A percentile compares a stretch with the other conserved stretches of the same genome.
These are phyloP conservation scores for Ochotona curzoniae DNA, from an alignment of 2,113 vertebrate genomes.

Conservation along the genomic window DNA sequence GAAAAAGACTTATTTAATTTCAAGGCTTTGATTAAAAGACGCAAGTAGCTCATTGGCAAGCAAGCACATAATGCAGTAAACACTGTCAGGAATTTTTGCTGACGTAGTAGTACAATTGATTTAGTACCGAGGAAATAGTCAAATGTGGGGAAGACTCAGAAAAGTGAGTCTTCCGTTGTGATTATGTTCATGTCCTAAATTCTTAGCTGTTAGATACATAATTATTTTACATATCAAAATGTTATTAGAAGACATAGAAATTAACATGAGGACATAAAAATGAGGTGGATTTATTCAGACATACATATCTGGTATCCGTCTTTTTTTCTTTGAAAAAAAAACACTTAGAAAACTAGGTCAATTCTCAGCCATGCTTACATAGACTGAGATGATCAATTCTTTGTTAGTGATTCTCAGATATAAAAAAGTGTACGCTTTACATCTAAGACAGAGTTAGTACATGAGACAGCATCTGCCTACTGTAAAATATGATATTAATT, in stretches of 20 bases:
- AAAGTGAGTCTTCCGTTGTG: not conserved
- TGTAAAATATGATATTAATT: not conserved
- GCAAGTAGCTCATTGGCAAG: not conserved
- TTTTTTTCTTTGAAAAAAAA: not conserved
- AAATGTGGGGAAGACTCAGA: not conserved
- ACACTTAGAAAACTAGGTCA: not conserved
- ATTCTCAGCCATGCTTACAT: not conserved
- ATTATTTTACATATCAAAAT: not conserved
- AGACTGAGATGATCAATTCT: not conserved
- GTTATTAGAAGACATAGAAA: not conserved
- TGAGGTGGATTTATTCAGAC: not conserved
- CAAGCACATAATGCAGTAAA: not conserved
- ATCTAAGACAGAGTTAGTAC: not conserved
- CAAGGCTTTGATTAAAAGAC: not conserved
- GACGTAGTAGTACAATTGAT: not conserved
- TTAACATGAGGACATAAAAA: not conserved
- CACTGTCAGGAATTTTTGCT: not conserved
- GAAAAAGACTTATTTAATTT: not conserved
- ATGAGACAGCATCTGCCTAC: not conserved
- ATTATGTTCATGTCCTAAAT: not conserved
- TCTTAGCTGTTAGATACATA: not conserved
- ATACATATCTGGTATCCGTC: not conserved
- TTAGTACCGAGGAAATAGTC: not conserved
- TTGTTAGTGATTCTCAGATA: slow-evolving; percentile 14
- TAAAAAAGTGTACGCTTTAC: not conserved